Percentiles rank a stretch among this genome's conserved stretches.
Evolutionary conservation across 1,140 invertebrate species (phyloP).

Genomic region (Delia radicum): DNA sequence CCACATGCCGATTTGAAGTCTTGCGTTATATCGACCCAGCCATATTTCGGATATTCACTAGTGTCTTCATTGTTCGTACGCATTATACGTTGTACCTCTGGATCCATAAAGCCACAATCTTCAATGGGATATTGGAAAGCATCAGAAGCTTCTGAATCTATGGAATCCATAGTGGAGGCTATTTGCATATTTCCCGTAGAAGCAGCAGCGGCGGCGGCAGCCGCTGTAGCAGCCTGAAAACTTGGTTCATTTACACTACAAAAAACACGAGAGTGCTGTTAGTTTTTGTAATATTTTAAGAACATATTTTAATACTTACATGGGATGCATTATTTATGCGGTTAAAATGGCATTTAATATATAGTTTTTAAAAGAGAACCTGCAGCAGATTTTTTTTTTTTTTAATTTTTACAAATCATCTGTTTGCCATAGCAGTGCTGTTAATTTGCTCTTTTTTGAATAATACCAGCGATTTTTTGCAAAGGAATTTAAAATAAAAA

Average conservation of each 20-base stretch:
- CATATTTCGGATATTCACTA: conserved; percentile 47
- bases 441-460: no score
- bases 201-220: conserved; percentile 30
- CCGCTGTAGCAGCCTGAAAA: conserved; percentile 33
- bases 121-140: conserved; percentile 36
- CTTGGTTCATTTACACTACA: conserved; percentile 25
- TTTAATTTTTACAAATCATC: background rate
- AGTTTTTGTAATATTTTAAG: background rate
- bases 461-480: no score
- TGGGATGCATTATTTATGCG: conserved; percentile 5
- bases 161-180: conserved; percentile 26
- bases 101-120: conserved; percentile 43
- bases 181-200: background rate
- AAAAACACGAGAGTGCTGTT: background rate
- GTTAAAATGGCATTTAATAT: background rate
- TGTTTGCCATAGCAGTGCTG: no score
- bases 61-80: conserved; percentile 29
- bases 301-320: background rate
- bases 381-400: background rate
- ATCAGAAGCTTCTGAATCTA: conserved; percentile 30
- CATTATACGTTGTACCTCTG: conserved; percentile 42
- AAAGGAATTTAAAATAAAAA: no score
- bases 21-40: conserved; percentile 73
- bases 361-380: background rate
- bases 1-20: conserved; percentile 70